Evolutionary conservation across 1,140 invertebrate genomes (phyloP).

Genomic region (Cyclargus thomasi): DNA sequence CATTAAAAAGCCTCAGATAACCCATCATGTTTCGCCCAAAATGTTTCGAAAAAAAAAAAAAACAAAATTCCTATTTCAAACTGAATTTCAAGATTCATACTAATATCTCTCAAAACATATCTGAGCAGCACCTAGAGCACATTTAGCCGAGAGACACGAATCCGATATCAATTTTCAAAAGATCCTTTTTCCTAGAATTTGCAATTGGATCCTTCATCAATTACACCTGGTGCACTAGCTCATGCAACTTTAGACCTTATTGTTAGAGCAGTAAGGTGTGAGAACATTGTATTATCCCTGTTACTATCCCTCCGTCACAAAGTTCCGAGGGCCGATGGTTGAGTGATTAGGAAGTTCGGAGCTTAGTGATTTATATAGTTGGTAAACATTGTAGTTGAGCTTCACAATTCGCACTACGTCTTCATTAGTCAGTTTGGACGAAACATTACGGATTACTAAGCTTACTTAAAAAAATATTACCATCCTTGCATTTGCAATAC

Average conservation of each 20-base stretch:
- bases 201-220: neutral
- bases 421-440: neutral
- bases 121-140: neutral
- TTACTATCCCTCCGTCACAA: conserved; percentile 38
- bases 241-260: neutral
- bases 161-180: conserved; percentile 5
- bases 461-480: no score
- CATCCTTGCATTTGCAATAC: no score
- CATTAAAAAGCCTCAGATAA: no score
- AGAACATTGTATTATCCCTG: conserved; percentile 21
- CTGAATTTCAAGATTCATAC: no score
- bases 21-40: no score
- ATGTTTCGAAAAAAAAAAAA: no score
- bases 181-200: conserved; percentile 5
- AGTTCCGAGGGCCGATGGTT: conserved; percentile 55
- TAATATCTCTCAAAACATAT: neutral
- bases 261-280: neutral
- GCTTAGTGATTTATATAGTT: neutral
- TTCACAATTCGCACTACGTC: neutral
- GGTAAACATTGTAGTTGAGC: conserved; percentile 2
- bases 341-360: conserved; percentile 33
- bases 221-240: neutral
- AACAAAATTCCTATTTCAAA: neutral
- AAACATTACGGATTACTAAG: neutral
- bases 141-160: neutral